A percentile compares a stretch with the other conserved stretches of the same genome.
phyloP scores from a whole-genome alignment of 2,113 vertebrate genomes.

The Hippocampus mohnikei region DNA sequence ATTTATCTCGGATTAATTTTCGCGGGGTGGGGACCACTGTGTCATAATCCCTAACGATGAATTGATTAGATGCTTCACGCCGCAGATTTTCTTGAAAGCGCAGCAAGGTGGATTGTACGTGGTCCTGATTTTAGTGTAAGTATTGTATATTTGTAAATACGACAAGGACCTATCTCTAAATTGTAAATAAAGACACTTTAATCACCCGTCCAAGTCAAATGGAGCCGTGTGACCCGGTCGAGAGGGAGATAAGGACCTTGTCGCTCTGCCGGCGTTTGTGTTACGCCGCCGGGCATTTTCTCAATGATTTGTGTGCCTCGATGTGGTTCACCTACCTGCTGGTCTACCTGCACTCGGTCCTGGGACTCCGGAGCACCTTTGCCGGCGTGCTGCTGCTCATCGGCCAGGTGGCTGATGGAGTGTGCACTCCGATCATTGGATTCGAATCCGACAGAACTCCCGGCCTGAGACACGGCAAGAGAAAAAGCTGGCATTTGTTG shows the following conservation, averaged over 20 bases:
- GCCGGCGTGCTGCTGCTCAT: constrained; percentile 77
- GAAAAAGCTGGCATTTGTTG: constrained; percentile 80
- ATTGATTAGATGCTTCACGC: constrained; percentile 28
- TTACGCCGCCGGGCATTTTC: constrained; percentile 77
- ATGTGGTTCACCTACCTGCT: constrained; percentile 86
- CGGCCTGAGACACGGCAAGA: constrained; percentile 68
- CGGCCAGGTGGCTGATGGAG: constrained; percentile 77
- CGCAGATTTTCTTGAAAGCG: constrained; percentile 23
- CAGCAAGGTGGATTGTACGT: constrained; percentile 30
- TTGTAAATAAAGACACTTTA: constrained; percentile 60
- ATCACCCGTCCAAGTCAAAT: constrained; percentile 38
- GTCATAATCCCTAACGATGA: constrained; percentile 29
- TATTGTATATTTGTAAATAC: constrained; percentile 58
- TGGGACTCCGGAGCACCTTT: constrained; percentile 69
- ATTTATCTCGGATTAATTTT: constrained; percentile 30
- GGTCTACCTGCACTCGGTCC: constrained; percentile 77
- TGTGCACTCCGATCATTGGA: constrained; percentile 78
- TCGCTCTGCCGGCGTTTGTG: constrained; percentile 62
- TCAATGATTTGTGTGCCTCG: constrained; percentile 83
- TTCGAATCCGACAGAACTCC: constrained; percentile 73
- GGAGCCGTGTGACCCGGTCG: constrained; percentile 41
- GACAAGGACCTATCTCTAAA: constrained; percentile 44
- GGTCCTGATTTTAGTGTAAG: constrained; percentile 43
- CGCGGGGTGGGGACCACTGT: constrained; percentile 21
- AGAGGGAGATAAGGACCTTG: constrained; percentile 29